Evolutionary conservation across 2,888 invertebrate species (phyloP).

Genomic region (Chalcosyrphus nemorum): DNA sequence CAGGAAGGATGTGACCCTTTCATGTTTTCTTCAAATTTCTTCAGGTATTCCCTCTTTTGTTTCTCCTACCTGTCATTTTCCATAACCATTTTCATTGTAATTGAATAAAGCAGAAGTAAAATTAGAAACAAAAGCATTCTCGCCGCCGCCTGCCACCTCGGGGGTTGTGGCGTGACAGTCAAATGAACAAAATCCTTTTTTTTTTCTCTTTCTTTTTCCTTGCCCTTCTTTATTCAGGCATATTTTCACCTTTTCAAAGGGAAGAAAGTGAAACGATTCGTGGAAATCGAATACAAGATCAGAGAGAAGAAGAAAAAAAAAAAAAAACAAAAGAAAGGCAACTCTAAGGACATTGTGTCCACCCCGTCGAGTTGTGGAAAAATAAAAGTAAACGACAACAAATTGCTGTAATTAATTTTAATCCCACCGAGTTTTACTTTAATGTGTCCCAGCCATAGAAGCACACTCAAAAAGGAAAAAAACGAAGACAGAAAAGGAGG

Average conservation of each 20-base stretch:
- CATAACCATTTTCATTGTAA: constrained; percentile 29
- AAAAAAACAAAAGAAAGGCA: too few relatives aligned
- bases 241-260: not conserved
- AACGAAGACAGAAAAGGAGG: not conserved
- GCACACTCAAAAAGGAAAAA: too few relatives aligned
- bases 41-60: constrained; percentile 18
- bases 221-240: not conserved
- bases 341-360: not conserved
- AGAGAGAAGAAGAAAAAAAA: too few relatives aligned
- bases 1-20: constrained; percentile 4
- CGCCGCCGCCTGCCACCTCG: not conserved
- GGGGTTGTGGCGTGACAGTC: constrained; percentile 46
- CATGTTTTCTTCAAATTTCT: constrained; percentile 39
- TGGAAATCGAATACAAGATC: not conserved
- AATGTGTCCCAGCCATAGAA: not conserved
- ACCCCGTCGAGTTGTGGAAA: constrained; percentile 28
- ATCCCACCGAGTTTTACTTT: not conserved
- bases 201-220: not conserved
- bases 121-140: constrained; percentile 14
- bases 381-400: constrained; percentile 22
- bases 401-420: constrained; percentile 33
- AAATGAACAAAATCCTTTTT: constrained; percentile 43
- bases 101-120: constrained; percentile 37
- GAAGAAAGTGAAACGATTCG: not conserved
- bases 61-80: constrained; percentile 24